These are phyloP conservation scores for Cerastis leucographa DNA, from an alignment of 2,888 invertebrate species.

Conservation along the genomic window DNA sequence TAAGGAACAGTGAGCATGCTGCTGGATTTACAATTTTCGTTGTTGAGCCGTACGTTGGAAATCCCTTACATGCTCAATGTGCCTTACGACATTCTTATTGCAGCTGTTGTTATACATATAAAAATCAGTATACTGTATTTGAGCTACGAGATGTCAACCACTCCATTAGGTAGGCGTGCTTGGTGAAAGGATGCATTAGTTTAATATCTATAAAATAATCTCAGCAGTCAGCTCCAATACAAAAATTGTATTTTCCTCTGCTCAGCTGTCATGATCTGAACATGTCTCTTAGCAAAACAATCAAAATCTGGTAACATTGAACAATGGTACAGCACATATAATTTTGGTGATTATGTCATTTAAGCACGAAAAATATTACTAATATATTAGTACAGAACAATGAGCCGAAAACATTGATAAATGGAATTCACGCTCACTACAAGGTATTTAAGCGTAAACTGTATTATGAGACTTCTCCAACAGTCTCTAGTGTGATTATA, in stretches of 20 bases:
- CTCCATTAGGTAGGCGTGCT: background rate
- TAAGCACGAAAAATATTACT: constrained; percentile 18
- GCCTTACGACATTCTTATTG: background rate
- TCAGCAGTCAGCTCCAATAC: background rate
- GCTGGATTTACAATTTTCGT: background rate
- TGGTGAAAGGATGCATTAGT: background rate
- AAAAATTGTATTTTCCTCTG: background rate
- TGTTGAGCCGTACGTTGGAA: background rate
- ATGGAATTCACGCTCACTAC: constrained; percentile 24
- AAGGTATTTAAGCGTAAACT: constrained; percentile 51
- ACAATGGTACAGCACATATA: constrained; percentile 15
- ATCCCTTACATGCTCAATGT: background rate
- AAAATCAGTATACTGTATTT: constrained; percentile 14
- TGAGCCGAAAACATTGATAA: constrained; percentile 40
- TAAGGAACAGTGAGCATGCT: background rate
- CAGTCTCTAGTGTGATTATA: constrained; percentile 52
- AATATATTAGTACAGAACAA: constrained; percentile 44
- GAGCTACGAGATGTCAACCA: constrained; percentile 3
- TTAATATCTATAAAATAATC: background rate
- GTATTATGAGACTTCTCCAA: constrained; percentile 51
- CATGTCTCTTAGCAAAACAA: constrained; percentile 18
- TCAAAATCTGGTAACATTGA: constrained; percentile 16
- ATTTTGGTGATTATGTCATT: constrained; percentile 41
- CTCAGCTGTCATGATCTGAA: background rate
- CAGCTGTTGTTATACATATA: background rate